Evolutionary conservation across 2,797 vertebrate species (phyloP), one percentile per base, ranked within the genome.

Genomic region (Galago senegalensis): DNA sequence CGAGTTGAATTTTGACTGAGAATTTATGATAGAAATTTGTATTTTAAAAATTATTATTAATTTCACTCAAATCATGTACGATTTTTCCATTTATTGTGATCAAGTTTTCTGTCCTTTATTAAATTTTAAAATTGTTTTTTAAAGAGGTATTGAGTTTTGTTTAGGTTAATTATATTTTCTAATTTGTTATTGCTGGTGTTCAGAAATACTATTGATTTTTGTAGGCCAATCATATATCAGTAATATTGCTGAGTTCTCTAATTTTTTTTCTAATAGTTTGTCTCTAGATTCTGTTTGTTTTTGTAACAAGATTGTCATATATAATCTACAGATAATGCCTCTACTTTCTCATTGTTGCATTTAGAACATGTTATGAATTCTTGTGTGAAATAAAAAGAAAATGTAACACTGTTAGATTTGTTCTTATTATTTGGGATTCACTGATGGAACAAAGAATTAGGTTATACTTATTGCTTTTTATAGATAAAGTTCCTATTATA

Each of bases 131-230:
- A 73, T 63, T 61, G 34, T 75, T 79, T 94, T 82, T n/a, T 70
- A 87, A 34, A 84, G 34, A 75, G 9, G 37, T 43, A 21, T 70
- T 84, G 53, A 49, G 53, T 56, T 90, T 65, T 90, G 53, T 58
- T 79, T 40, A 87, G 58, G 40, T 87, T 83, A 70, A 75, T 87
- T 89, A 27, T 84, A 61, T 89, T 92, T 91, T 88, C 79, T 29
- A 63, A 34, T 37, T 81, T 67, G 37, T 70, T 76, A 17, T 86
- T 94, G 83, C 20, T 37, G 49, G 67, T 70, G 17, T 91, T 88
- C 63, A 70, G 58, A 81, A 89, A 76, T 76, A 76, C 43, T 85
- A 34, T 80, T 86, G 83, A 94, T 81, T 85, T 95, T 76, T 89
- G 25, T 81, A 86, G 73, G 60, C 75, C 34, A 58, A 0, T 81